Evolutionary conservation across 2,113 vertebrate species (phyloP), one percentile per base, ranked within the genome.

Genomic region (Stomatorhinus ivindoensis): DNA sequence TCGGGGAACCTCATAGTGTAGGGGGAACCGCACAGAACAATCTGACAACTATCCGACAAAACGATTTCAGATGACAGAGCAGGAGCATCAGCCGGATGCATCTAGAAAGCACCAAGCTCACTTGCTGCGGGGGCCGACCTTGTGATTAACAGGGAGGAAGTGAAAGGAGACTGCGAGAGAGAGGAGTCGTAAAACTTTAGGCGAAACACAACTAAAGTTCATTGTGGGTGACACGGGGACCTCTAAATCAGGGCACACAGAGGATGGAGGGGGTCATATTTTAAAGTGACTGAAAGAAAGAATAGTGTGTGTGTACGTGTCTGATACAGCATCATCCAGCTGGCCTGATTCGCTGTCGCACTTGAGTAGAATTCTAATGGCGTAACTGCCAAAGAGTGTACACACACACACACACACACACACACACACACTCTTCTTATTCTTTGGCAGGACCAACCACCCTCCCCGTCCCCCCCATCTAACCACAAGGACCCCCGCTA

Each of bases 321-420:
- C 15, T 89, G 48, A 42, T 35, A 24, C 39, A 35, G 24, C 17
- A 44, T 11, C 31, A 61, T 61, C 80, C 88, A 89, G 88, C 88
- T 85, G 88, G 88, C 80, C 76, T 61, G 51, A 89, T 42, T 89
- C 80, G 15, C 65, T 39, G n/a, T 42, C 39, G 80, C 11, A 17
- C 39, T 80, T 61, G 80, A 84, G 39, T 50, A 35, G 88, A 84
- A 89, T 89, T 42, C 80, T 84, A 55, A 89, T 61, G 35, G 31
- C 50, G 4, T 53, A 24, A 53, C 13, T 35, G 85, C 27, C n/a
- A 50, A 69, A 69, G 61, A 31, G n/a, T 27, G 1, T 50, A 48
- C 19, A 31, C 8, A 53, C 21, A 44, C 19, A 39, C n/a, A 31
- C n/a, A 27, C 15, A 42, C 17, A 50, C 15, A 48, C 27, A 50